Evolutionary conservation across 2,797 vertebrate species (phyloP).

Genomic region (Spinus olivaceus): DNA sequence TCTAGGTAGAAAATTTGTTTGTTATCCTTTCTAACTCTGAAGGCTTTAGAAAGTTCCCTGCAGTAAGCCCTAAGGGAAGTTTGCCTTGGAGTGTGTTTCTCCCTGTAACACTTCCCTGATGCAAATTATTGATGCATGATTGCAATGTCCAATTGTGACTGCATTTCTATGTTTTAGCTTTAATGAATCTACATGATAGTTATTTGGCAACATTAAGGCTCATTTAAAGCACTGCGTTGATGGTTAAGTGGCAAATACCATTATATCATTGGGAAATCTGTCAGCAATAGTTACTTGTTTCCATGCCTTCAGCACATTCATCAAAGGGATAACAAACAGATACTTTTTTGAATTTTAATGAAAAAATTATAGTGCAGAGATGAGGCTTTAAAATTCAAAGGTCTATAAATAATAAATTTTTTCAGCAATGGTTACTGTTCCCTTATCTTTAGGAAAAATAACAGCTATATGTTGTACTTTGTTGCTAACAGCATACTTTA

Average conservation of each 20-base stretch:
- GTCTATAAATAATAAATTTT: slow-evolving; percentile 53
- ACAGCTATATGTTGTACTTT: slow-evolving; percentile 45
- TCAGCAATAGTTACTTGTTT: slow-evolving; percentile 20
- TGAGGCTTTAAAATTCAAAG: slow-evolving; percentile 61
- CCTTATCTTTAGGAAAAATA: slow-evolving; percentile 28
- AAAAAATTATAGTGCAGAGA: slow-evolving; percentile 33
- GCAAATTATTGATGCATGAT: background rate
- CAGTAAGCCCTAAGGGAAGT: background rate
- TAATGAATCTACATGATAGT: slow-evolving; percentile 14
- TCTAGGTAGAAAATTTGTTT: background rate
- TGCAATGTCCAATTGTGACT: background rate
- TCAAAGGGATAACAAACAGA: slow-evolving; percentile 49
- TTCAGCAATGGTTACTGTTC: slow-evolving; percentile 30
- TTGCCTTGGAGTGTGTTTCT: background rate
- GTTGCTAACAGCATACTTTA: slow-evolving; percentile 31
- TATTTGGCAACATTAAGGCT: slow-evolving; percentile 24
- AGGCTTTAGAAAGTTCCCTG: background rate
- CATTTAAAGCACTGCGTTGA: slow-evolving; percentile 17
- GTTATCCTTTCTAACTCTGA: background rate
- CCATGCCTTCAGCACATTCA: slow-evolving; percentile 24
- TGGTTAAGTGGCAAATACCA: slow-evolving; percentile 30
- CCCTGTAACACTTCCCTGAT: background rate
- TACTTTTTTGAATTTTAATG: slow-evolving; percentile 59
- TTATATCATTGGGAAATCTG: slow-evolving; percentile 40
- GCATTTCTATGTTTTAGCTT: background rate